Evolutionary conservation across 2,113 vertebrate species (phyloP).

Genomic region (Leptodactylus fuscus): DNA sequence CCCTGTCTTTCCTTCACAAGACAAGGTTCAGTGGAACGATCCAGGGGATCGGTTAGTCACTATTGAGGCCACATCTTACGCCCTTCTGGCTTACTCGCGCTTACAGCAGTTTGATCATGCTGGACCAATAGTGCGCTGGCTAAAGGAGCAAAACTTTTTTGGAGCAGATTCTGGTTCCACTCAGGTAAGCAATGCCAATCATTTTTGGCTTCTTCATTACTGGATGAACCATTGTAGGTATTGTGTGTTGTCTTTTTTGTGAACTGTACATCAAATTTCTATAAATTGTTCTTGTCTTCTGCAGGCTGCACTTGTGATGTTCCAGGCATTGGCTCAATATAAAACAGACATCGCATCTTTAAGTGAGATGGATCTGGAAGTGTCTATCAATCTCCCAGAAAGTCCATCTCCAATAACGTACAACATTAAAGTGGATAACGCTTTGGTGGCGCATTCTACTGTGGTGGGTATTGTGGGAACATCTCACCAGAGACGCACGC

Average conservation of each 20-base stretch:
- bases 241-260: not conserved
- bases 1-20: too few species aligned
- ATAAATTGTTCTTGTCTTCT: not conserved
- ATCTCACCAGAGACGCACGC: too few species aligned
- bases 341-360: slow-evolving; percentile 62
- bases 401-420: slow-evolving; percentile 36
- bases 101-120: slow-evolving; percentile 66
- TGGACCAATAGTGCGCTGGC: slow-evolving; percentile 75
- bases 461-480: slow-evolving; percentile 72
- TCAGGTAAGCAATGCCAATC: not conserved
- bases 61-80: slow-evolving; percentile 88
- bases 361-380: slow-evolving; percentile 74
- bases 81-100: slow-evolving; percentile 80
- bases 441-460: slow-evolving; percentile 70
- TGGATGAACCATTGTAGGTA: not conserved
- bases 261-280: not conserved
- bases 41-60: slow-evolving; percentile 68
- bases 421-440: slow-evolving; percentile 67
- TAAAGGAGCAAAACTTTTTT: slow-evolving; percentile 75
- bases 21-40: slow-evolving; percentile 59
- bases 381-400: slow-evolving; percentile 77
- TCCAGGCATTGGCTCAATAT: slow-evolving; percentile 88
- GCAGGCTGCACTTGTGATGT: slow-evolving; percentile 87
- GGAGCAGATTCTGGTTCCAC: slow-evolving; percentile 70
- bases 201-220: not conserved